Evolutionary conservation across 2,113 vertebrate genomes (phyloP).

Genomic region (Gymnarchus niloticus): DNA sequence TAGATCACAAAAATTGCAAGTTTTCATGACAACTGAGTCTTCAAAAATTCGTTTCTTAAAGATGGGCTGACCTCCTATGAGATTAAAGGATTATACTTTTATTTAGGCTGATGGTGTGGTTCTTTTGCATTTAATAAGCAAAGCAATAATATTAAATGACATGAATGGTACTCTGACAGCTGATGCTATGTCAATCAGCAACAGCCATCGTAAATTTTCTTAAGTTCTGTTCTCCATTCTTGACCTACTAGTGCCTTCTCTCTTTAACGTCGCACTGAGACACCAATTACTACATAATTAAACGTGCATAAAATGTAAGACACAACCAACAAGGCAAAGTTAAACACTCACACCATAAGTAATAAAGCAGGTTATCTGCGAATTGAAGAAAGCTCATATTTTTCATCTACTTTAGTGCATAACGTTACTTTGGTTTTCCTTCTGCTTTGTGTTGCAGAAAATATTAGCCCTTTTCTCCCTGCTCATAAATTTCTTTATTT

Average conservation of each 20-base stretch:
- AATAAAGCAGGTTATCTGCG: background rate
- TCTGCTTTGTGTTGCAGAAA: slow-evolving; percentile 88
- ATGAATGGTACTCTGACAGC: background rate
- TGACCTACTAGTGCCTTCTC: background rate
- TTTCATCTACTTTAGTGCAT: slow-evolving; percentile 48
- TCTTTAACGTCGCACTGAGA: background rate
- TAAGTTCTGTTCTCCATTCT: background rate
- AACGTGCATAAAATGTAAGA: background rate
- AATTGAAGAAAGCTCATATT: slow-evolving; percentile 47
- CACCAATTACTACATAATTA: background rate
- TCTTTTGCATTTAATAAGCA: background rate
- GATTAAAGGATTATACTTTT: background rate
- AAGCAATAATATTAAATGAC: background rate
- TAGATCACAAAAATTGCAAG: background rate
- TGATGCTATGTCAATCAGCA: background rate
- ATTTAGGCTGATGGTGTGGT: background rate
- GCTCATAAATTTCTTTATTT: slow-evolving; percentile 74
- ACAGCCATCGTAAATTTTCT: background rate
- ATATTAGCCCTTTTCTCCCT: slow-evolving; percentile 79
- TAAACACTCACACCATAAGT: background rate
- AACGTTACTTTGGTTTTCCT: slow-evolving; percentile 65
- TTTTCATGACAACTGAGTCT: background rate
- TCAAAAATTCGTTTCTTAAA: background rate
- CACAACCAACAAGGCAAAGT: background rate
- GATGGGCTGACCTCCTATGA: background rate